Evolutionary conservation across 2,113 vertebrate genomes (phyloP).

Genomic region (Phylloscopus trochilus): DNA sequence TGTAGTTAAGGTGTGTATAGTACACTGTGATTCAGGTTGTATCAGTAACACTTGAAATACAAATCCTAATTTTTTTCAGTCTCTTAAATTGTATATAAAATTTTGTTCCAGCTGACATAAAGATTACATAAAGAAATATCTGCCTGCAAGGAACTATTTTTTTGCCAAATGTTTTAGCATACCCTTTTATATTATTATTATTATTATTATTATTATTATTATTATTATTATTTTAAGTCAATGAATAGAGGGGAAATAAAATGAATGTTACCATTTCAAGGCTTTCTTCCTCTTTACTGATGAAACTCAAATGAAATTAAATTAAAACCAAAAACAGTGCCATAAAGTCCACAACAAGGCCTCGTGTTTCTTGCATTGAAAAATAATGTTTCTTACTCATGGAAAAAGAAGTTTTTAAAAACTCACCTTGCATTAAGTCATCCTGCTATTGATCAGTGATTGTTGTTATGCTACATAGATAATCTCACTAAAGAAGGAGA

Average conservation of each 20-base stretch:
- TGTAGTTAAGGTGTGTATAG: not conserved
- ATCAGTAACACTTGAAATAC: not conserved
- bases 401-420: not conserved
- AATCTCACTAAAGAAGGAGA: not conserved
- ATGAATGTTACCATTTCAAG: not conserved
- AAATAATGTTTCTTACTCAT: not conserved
- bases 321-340: not conserved
- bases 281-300: not conserved
- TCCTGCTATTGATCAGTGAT: not conserved
- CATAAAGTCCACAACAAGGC: not conserved
- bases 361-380: not conserved
- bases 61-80: not conserved
- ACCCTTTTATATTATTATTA: not conserved
- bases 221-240: not conserved
- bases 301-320: slow-evolving; percentile 14
- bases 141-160: slow-evolving; percentile 17
- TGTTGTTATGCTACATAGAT: not conserved
- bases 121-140: slow-evolving; percentile 22
- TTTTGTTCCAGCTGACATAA: slow-evolving; percentile 10
- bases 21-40: not conserved
- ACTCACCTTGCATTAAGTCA: not conserved
- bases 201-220: not conserved
- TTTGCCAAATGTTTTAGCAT: slow-evolving; percentile 12
- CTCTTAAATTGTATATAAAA: not conserved
- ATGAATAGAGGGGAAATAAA: not conserved